Conservation (phyloP, 2,888 invertebrate species). For the Trimorus sp. region DNA sequence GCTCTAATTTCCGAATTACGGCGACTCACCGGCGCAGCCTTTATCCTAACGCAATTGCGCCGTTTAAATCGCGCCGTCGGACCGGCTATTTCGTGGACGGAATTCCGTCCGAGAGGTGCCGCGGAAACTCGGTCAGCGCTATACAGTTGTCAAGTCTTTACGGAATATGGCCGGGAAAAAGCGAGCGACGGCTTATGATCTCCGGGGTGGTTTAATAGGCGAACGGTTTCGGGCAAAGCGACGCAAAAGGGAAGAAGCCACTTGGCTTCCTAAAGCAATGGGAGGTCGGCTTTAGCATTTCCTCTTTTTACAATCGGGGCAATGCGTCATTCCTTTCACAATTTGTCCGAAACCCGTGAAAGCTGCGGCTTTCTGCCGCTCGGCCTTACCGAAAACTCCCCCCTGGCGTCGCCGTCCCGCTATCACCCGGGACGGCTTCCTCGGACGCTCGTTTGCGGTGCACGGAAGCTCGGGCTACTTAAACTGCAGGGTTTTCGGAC, state of each 20-base stretch:
- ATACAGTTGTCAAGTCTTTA: conserved; percentile 52
- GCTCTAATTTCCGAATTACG: neutral
- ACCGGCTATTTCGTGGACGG: conserved; percentile 26
- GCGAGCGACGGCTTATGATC: conserved; percentile 70
- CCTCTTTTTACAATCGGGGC: conserved; percentile 69
- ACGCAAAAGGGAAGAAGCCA: conserved; percentile 69
- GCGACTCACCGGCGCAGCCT: neutral
- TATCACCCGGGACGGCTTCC: conserved; percentile 42
- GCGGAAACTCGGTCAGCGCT: conserved; percentile 53
- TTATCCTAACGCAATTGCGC: conserved; percentile 35
- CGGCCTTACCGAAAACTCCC: neutral
- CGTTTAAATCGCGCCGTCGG: conserved; percentile 39
- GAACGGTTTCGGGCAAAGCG: conserved; percentile 73
- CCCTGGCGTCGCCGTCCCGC: conserved; percentile 19
- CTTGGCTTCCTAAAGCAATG: conserved; percentile 66
- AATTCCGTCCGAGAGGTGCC: conserved; percentile 29
- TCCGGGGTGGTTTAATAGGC: conserved; percentile 74
- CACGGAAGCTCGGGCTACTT: conserved; percentile 75
- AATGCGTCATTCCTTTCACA: conserved; percentile 79
- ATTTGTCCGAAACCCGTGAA: conserved; percentile 77
- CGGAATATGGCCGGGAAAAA: conserved; percentile 46
- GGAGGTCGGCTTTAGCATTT: conserved; percentile 75
- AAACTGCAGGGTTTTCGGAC: conserved; percentile 71
- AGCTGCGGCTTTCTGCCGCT: conserved; percentile 70
- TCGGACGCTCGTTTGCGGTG: conserved; percentile 67